Conservation (phyloP, 1,140 invertebrate genomes). For the Brevipalpus yothersi region DNA sequence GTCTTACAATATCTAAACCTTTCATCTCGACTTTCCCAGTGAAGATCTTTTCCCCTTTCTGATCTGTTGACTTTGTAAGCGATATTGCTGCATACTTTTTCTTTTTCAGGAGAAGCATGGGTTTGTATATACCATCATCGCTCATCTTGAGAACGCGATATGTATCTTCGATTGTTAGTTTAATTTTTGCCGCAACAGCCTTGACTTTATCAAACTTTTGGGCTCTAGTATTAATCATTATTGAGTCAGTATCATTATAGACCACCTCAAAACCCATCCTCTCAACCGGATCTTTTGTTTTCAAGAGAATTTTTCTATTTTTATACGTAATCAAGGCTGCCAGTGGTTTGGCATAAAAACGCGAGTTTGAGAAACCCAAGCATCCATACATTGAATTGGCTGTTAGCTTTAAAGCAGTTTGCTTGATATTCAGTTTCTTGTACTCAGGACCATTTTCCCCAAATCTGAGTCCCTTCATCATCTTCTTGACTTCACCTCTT, state of each 20-base stretch:
- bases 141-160: slow-evolving; percentile 85
- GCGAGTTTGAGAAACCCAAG: slow-evolving; percentile 72
- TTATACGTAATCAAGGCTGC: slow-evolving; percentile 83
- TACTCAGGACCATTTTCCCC: slow-evolving; percentile 39
- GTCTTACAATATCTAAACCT: slow-evolving; percentile 77
- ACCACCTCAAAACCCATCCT: slow-evolving; percentile 72
- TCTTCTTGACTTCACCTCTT: slow-evolving; percentile 62
- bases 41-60: slow-evolving; percentile 23
- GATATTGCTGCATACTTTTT: slow-evolving; percentile 90
- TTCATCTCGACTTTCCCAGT: slow-evolving; percentile 42
- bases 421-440: slow-evolving; percentile 78
- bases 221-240: slow-evolving; percentile 94
- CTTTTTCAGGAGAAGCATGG: slow-evolving; percentile 81
- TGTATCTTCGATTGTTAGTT: slow-evolving; percentile 74
- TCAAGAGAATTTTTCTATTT: slow-evolving; percentile 69
- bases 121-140: slow-evolving; percentile 88
- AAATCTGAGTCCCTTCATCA: slow-evolving; percentile 45
- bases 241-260: slow-evolving; percentile 97
- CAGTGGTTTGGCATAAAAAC: slow-evolving; percentile 88
- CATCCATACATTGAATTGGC: slow-evolving; percentile 99
- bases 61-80: slow-evolving; percentile 34
- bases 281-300: slow-evolving; percentile 33
- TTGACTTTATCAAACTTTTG: slow-evolving; percentile 60
- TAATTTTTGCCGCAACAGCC: slow-evolving; percentile 49
- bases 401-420: slow-evolving; percentile 88